Conservation (phyloP, 2,888 invertebrate species). For the Athalia cordata region DNA sequence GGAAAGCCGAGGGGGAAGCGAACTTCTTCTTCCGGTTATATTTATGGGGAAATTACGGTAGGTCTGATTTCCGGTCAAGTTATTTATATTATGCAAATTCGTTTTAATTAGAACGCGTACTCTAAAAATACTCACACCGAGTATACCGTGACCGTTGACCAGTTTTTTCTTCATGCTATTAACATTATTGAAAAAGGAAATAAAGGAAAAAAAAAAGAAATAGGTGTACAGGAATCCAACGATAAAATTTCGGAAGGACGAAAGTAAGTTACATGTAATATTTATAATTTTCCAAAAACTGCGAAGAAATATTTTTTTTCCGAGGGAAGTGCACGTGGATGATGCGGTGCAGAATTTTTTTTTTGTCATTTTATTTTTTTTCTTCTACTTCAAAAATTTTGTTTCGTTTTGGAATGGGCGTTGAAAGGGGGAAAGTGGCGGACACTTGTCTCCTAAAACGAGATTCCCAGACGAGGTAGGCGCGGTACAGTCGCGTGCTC, state of each 20-base stretch:
- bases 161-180: too few species aligned
- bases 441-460: constrained; percentile 13
- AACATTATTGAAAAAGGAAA: constrained; percentile 56
- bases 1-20: too few species aligned
- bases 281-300: too few species aligned
- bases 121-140: constrained; percentile 61
- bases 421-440: too few species aligned
- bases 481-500: too few species aligned
- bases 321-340: too few species aligned
- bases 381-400: too few species aligned
- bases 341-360: not conserved
- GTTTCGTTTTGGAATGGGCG: too few species aligned
- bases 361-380: too few species aligned
- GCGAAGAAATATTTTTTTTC: too few species aligned
- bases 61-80: not conserved
- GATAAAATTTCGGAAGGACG: not conserved
- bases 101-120: constrained; percentile 20
- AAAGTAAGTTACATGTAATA: not conserved
- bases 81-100: not conserved
- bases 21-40: not conserved
- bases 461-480: constrained; percentile 29
- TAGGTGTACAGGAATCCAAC: not conserved
- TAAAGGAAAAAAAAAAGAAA: not conserved
- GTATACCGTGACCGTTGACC: too few species aligned
- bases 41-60: not conserved